A percentile compares a stretch with the other conserved stretches of the same genome.
Conservation (phyloP, 1,140 invertebrate species). For the Leguminivora glycinivorella region DNA sequence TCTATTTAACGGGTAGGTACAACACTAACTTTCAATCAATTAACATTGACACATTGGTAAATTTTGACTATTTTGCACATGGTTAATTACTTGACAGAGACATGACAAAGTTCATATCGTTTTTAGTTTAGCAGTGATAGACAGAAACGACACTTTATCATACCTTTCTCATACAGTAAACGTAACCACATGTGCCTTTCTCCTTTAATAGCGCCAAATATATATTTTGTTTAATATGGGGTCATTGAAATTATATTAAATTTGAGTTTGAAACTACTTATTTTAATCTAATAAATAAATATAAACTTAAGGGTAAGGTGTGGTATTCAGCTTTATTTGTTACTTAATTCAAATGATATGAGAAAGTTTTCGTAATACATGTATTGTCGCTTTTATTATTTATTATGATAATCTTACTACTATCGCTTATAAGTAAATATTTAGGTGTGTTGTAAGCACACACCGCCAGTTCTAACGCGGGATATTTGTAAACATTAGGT, state of each 20-base stretch:
- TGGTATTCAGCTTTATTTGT: constrained; percentile 13
- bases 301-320: neutral
- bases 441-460: constrained; percentile 29
- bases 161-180: too few species aligned
- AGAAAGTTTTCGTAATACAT: constrained; percentile 61
- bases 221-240: neutral
- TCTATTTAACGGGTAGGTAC: constrained; percentile 2
- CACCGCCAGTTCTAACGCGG: neutral
- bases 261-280: neutral
- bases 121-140: too few species aligned
- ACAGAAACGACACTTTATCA: too few species aligned
- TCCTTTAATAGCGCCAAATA: too few species aligned
- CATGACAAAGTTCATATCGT: too few species aligned
- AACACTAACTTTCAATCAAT: neutral
- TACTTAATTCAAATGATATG: constrained; percentile 54
- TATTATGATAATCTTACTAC: constrained; percentile 49
- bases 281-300: neutral
- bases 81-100: neutral
- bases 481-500: neutral
- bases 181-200: too few species aligned
- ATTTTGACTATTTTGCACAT: neutral
- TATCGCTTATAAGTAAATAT: constrained; percentile 42
- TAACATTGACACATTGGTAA: neutral
- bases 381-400: constrained; percentile 71
- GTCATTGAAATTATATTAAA: neutral